phyloP scores from a whole-genome alignment of 2,797 vertebrate species.

The Ispidina picta region DNA sequence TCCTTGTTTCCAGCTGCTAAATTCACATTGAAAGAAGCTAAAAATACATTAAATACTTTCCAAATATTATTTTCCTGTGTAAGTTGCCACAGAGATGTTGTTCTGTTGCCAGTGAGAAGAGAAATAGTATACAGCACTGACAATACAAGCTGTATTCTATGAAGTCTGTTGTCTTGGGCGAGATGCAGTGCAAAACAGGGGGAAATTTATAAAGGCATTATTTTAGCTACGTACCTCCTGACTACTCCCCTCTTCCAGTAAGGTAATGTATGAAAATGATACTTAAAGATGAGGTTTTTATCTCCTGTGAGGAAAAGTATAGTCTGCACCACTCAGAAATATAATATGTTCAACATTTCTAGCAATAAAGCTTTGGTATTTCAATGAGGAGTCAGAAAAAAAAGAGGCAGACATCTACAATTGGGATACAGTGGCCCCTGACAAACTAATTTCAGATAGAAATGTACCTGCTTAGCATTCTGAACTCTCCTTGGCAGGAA shows the following conservation, averaged over 20 bases:
- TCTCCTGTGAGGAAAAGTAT: not conserved
- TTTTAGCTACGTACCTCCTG: not conserved
- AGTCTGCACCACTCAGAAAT: not conserved
- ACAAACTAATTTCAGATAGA: not conserved
- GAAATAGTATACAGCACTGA: not conserved
- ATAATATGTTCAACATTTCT: not conserved
- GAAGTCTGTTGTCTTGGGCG: not conserved
- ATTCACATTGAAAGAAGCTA: conserved; percentile 23
- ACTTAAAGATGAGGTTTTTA: not conserved
- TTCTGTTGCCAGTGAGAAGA: not conserved
- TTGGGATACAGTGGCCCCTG: not conserved
- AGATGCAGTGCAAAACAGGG: not conserved
- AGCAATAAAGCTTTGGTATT: not conserved
- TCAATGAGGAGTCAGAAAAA: not conserved
- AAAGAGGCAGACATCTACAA: not conserved
- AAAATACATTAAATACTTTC: conserved; percentile 37
- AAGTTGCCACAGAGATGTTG: conserved; percentile 3
- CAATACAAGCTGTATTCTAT: not conserved
- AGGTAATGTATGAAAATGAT: not conserved
- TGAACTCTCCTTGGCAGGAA: not conserved
- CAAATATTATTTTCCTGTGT: conserved; percentile 22
- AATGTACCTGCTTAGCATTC: not conserved
- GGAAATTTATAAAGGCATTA: not conserved
- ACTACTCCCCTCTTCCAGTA: not conserved
- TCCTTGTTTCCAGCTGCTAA: conserved; percentile 37